phyloP scores from a whole-genome alignment of 2,888 invertebrate species.

The Anodontia alba region DNA sequence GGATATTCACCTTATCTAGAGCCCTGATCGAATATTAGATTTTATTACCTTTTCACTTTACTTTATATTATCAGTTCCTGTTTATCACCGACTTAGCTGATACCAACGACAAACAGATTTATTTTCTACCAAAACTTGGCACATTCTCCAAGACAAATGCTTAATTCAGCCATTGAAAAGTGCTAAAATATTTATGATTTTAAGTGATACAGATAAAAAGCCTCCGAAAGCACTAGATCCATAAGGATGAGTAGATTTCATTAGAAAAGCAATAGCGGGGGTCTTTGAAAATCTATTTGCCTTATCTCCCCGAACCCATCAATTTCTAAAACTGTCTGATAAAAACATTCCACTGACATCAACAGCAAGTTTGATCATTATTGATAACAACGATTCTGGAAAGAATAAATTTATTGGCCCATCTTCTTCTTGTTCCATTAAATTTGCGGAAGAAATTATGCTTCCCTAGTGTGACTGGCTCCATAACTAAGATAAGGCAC shows the following conservation, averaged over 20 bases:
- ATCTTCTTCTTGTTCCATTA: not conserved
- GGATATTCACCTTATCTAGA: too few relatives aligned
- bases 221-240: not conserved
- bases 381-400: not conserved
- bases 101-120: constrained; percentile 9
- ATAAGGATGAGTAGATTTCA: not conserved
- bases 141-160: not conserved
- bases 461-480: too few relatives aligned
- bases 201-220: constrained; percentile 28
- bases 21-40: not conserved
- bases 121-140: constrained; percentile 6
- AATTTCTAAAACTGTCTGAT: constrained; percentile 2
- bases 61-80: not conserved
- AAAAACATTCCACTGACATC: constrained; percentile 6
- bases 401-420: not conserved
- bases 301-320: not conserved
- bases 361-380: not conserved
- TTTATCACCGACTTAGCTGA: not conserved
- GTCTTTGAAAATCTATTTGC: not conserved
- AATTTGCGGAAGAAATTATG: too few relatives aligned
- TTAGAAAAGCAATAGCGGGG: not conserved
- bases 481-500: too few relatives aligned
- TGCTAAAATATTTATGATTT: constrained; percentile 42
- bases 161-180: constrained; percentile 41
- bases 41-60: constrained; percentile 13